Evolutionary conservation across 2,797 vertebrate genomes (phyloP).

Genomic region (Karalla daura): DNA sequence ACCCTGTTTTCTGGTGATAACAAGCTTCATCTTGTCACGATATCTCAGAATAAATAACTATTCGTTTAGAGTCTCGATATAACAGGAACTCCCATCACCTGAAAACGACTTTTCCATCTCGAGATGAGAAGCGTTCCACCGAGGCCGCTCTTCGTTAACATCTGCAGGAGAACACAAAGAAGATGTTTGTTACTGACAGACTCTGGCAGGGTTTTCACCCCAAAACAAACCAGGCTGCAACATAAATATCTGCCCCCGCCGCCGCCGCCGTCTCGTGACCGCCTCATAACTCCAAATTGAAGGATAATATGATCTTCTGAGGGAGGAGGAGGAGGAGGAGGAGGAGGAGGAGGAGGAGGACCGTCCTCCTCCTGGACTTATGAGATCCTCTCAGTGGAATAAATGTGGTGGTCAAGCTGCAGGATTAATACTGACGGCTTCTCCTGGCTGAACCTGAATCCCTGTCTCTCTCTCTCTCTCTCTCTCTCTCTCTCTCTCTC

Average conservation of each 20-base stretch:
- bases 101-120: too few species aligned
- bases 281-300: conserved; percentile 69
- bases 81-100: too few species aligned
- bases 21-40: too few species aligned
- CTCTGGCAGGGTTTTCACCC: conserved; percentile 33
- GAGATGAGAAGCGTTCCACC: too few species aligned
- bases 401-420: conserved; percentile 50
- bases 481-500: neutral
- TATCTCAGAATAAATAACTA: too few species aligned
- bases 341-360: too few species aligned
- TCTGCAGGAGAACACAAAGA: neutral
- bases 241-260: conserved; percentile 70
- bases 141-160: too few species aligned
- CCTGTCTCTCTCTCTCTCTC: neutral
- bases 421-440: conserved; percentile 19
- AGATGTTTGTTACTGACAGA: neutral
- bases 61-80: too few species aligned
- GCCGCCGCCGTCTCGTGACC: conserved; percentile 64
- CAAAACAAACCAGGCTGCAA: conserved; percentile 35
- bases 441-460: neutral
- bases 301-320: conserved; percentile 64
- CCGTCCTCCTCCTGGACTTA: conserved; percentile 49
- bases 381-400: conserved; percentile 54
- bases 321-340: too few species aligned
- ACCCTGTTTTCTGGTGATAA: too few species aligned